These are phyloP conservation scores for Sepiola atlantica DNA, from an alignment of 2,888 invertebrate genomes.

Conservation along the genomic window DNA sequence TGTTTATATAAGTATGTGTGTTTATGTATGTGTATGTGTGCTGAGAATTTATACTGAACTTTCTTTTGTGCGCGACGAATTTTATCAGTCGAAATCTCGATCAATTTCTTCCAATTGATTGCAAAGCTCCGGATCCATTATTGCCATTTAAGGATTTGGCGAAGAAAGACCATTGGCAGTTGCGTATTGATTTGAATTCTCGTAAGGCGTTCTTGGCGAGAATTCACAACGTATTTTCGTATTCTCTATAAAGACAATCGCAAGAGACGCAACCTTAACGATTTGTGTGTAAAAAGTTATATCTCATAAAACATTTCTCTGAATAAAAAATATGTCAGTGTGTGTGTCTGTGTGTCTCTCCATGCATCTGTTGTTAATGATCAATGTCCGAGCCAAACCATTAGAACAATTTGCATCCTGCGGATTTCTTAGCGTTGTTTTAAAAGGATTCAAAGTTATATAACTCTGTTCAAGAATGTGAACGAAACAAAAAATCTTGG, in stretches of 20 bases:
- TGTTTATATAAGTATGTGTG: neutral
- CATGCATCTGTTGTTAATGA: no score
- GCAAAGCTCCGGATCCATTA: neutral
- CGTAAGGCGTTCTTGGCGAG: conserved; percentile 7
- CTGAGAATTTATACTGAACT: neutral
- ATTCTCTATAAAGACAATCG: neutral
- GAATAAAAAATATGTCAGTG: no score
- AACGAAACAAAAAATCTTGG: no score
- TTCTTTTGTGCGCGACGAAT: neutral
- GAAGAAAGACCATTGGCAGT: conserved; percentile 12
- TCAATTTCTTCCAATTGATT: neutral
- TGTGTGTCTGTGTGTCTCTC: no score
- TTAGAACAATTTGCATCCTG: no score
- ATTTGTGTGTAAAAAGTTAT: neutral
- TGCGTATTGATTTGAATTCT: conserved; percentile 11
- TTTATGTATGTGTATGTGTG: neutral
- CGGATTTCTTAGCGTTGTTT: no score
- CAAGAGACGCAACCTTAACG: neutral
- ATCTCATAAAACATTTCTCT: no score
- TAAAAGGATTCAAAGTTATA: no score
- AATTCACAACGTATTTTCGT: neutral
- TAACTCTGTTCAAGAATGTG: no score
- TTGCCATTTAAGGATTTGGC: neutral
- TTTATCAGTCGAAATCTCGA: neutral
- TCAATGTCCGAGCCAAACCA: no score